A percentile compares a stretch with the other conserved stretches of the same genome.
These are phyloP conservation scores for Nycticebus coucang DNA, from an alignment of 2,113 vertebrate species.

Conservation along the genomic window DNA sequence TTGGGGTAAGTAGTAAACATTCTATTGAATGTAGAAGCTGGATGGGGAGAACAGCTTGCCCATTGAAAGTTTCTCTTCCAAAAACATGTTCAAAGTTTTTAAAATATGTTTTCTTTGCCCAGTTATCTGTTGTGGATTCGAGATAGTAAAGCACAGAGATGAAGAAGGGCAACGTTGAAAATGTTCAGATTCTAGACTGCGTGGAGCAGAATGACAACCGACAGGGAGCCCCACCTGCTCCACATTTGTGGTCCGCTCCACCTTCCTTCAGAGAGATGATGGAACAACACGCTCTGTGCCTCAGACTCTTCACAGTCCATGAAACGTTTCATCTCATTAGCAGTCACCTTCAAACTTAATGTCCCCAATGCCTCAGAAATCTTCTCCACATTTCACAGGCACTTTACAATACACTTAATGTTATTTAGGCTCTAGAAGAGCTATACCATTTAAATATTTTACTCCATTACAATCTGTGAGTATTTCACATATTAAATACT, in stretches of 20 bases:
- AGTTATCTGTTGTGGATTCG: slow-evolving; percentile 20
- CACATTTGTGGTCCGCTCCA: too few relatives aligned
- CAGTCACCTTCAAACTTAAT: not conserved
- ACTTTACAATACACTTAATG: not conserved
- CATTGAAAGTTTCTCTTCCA: not conserved
- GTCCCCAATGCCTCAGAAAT: not conserved
- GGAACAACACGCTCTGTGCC: not conserved
- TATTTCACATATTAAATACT: not conserved
- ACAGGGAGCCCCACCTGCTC: not conserved
- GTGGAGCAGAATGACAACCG: not conserved
- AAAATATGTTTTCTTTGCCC: slow-evolving; percentile 18
- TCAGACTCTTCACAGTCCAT: not conserved
- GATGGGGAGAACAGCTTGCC: not conserved
- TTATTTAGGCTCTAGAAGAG: not conserved
- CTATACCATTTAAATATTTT: not conserved
- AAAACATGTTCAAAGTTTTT: slow-evolving; percentile 34
- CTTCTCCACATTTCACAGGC: not conserved
- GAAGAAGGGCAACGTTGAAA: not conserved
- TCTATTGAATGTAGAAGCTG: not conserved
- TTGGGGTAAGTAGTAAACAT: not conserved
- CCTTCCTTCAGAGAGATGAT: not conserved
- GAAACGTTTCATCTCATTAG: not conserved
- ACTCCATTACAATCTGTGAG: not conserved
- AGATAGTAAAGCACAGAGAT: not conserved
- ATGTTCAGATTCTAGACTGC: not conserved